Conservation (phyloP, 2,797 vertebrate species). For the Pangasius larnaudii region DNA sequence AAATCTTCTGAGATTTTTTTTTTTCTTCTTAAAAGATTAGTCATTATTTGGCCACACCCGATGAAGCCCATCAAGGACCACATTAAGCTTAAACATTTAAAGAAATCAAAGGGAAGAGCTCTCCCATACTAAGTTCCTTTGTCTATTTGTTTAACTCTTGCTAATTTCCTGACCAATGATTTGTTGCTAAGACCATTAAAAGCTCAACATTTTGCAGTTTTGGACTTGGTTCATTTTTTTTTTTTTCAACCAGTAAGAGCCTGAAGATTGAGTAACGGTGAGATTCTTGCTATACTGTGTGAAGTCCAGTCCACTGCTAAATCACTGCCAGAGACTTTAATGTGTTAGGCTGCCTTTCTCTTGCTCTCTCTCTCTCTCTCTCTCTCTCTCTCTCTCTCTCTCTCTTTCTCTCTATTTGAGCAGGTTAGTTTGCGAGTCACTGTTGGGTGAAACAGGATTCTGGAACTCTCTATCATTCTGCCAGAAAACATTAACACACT, state of each 20-base stretch:
- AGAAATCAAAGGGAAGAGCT: too few species aligned
- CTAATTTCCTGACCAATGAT: too few species aligned
- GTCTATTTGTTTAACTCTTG: too few species aligned
- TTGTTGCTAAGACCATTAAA: too few species aligned
- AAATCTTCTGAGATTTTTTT: too few species aligned
- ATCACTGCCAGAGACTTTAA: conserved; percentile 22
- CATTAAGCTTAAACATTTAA: too few species aligned
- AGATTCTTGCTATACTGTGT: background rate
- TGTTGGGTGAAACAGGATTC: conserved; percentile 51
- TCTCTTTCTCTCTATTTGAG: conserved; percentile 40
- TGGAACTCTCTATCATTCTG: conserved; percentile 73
- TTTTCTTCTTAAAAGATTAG: too few species aligned
- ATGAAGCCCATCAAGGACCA: too few species aligned
- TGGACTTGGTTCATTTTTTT: too few species aligned
- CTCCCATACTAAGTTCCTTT: too few species aligned
- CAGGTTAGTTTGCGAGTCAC: conserved; percentile 53
- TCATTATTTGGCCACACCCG: too few species aligned
- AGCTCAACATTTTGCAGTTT: too few species aligned
- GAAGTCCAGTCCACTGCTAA: background rate
- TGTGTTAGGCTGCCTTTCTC: background rate
- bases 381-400: conserved; percentile 27
- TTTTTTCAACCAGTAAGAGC: background rate
- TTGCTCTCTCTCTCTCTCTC: conserved; percentile 46
- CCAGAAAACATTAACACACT: conserved; percentile 52
- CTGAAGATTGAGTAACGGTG: background rate